Percentiles rank a stretch among this genome's conserved stretches.
These are phyloP conservation scores for Diloba caeruleocephala DNA, from an alignment of 2,888 invertebrate species.

Conservation along the genomic window DNA sequence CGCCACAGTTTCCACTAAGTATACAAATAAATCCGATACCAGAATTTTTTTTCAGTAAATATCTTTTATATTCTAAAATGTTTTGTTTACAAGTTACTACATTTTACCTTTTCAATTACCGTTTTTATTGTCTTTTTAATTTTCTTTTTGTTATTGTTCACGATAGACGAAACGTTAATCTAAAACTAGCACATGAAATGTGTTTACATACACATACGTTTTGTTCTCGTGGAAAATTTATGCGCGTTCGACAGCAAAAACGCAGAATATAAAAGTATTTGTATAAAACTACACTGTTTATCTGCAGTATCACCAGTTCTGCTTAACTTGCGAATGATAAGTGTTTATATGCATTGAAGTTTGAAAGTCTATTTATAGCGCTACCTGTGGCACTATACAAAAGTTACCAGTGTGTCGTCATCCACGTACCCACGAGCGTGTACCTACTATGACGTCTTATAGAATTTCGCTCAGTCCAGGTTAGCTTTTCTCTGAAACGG, in stretches of 20 bases:
- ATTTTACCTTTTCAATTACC: conserved; percentile 13
- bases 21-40: conserved; percentile 38
- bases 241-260: conserved; percentile 18
- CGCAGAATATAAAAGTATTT: background rate
- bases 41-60: conserved; percentile 35
- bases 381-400: no score
- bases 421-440: no score
- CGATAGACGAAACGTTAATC: no score
- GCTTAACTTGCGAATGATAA: background rate
- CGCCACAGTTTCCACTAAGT: conserved; percentile 37
- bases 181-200: no score
- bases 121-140: conserved; percentile 20
- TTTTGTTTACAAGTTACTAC: conserved; percentile 11
- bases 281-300: no score
- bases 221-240: conserved; percentile 34
- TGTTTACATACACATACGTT: no score
- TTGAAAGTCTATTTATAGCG: no score
- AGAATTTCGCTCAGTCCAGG: no score
- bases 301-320: background rate
- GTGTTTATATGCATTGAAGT: no score
- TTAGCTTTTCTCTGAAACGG: no score
- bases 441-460: no score
- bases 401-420: no score
- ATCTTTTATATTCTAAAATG: conserved; percentile 24
- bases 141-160: conserved; percentile 11